Percentiles rank a stretch among this genome's conserved stretches.
Conservation (phyloP, 1,140 invertebrate species). For the Trichoplusia ni region DNA sequence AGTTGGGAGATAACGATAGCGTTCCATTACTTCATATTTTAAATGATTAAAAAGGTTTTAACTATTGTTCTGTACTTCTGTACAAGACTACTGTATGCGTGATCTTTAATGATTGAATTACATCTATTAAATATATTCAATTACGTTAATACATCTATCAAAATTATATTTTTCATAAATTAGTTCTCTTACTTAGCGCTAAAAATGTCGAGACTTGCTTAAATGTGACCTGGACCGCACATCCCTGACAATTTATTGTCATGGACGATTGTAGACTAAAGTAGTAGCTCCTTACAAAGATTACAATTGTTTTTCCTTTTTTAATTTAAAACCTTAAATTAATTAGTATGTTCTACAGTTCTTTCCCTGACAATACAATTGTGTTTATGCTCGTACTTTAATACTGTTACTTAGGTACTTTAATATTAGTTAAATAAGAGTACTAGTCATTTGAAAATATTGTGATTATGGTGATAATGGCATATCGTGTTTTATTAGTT, state of each 20-base stretch:
- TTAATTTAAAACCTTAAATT: neutral
- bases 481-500: constrained; percentile 63
- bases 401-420: constrained; percentile 25
- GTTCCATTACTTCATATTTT: no score
- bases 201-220: no score
- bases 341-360: neutral
- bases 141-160: no score
- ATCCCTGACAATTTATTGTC: neutral
- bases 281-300: neutral
- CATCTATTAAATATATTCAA: no score
- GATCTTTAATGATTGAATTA: no score
- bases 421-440: constrained; percentile 35
- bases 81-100: no score
- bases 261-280: neutral
- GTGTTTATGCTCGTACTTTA: constrained; percentile 16
- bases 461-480: constrained; percentile 63
- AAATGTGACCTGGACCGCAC: no score
- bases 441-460: constrained; percentile 62
- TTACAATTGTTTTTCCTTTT: neutral
- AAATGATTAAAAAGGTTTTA: no score
- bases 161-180: no score
- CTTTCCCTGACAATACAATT: neutral
- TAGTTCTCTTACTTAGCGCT: no score
- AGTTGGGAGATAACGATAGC: no score
- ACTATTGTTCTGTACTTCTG: no score